Evolutionary conservation across 2,888 invertebrate species (phyloP), one percentile per base, ranked within the genome.

Genomic region (Tuberolachnus salignus): DNA sequence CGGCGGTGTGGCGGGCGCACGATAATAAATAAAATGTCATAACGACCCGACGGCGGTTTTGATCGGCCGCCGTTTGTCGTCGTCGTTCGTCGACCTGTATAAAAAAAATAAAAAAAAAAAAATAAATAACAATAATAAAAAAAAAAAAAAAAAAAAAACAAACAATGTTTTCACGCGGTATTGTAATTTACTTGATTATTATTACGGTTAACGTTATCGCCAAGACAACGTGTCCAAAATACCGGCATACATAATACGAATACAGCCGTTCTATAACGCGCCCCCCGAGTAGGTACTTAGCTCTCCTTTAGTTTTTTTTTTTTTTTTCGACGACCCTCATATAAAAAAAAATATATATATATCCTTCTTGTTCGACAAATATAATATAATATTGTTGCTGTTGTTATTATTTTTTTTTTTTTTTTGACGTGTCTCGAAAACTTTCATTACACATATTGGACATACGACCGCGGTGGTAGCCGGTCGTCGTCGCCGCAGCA

Each of bases 401-500:
- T 57, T 70, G 9, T 44, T 72, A 11, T 57, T 70, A 3, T 44
- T 1, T 44, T 71, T 57, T 71, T 23, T 46, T 51, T 70, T 23
- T 44, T 21, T 42, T 42, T 21, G 46, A 59, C 34, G 49, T 61
- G 61, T 61, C 61, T n/a, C 26, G 71, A 72, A 61, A 61, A 72
- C 61, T 72, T 72, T 72, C 26, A 61, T 72, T 72, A 61, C 26
- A 19, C 72, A 59, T 61, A 61, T 72, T 49, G 59, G 34, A 34
- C 61, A 49, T 46, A 46, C 55, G n/a, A n/a, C n/a, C n/a, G n/a
- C n/a, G n/a, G n/a, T n/a, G n/a, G n/a, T n/a, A n/a, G n/a, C n/a
- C n/a, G n/a, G n/a, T 26, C 46, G 44, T 21, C 70, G 70, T 44
- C 70, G 57, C 23, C 3, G 34, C 6, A 3, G 3, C 34, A 34